Percentiles rank a stretch among this genome's conserved stretches.
phyloP scores from a whole-genome alignment of 37 sponge, comb jelly and placozoan species.

The Chondrilla cf. caribensis region DNA sequence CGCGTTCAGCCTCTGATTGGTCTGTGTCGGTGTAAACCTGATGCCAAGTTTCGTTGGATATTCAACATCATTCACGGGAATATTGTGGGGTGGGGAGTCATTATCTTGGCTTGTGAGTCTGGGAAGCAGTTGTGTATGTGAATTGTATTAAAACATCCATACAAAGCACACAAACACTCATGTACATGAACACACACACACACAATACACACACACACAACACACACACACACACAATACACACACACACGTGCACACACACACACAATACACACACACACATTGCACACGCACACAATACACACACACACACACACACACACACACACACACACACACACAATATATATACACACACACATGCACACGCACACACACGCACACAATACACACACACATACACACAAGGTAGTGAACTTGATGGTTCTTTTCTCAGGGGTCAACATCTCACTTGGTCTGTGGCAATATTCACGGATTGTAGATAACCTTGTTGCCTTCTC shows the following conservation, averaged over 20 bases:
- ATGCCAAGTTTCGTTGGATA: conserved; percentile 22
- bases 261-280: background rate
- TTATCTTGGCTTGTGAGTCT: conserved; percentile 36
- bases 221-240: background rate
- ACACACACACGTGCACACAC: background rate
- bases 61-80: conserved; percentile 36
- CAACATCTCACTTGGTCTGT: background rate
- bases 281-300: background rate
- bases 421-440: background rate
- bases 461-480: background rate
- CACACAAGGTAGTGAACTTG: too few relatives aligned
- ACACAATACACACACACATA: background rate
- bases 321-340: background rate
- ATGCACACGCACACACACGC: background rate
- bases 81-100: conserved; percentile 24
- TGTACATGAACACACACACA: background rate
- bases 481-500: background rate
- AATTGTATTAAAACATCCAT: background rate
- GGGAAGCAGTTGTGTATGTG: background rate
- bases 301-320: background rate
- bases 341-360: background rate
- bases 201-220: background rate
- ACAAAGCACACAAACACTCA: background rate
- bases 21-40: background rate
- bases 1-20: background rate